Percentiles rank a stretch among this genome's conserved stretches.
phyloP scores from a whole-genome alignment of 2,113 vertebrate genomes.

The Azemiops feae region DNA sequence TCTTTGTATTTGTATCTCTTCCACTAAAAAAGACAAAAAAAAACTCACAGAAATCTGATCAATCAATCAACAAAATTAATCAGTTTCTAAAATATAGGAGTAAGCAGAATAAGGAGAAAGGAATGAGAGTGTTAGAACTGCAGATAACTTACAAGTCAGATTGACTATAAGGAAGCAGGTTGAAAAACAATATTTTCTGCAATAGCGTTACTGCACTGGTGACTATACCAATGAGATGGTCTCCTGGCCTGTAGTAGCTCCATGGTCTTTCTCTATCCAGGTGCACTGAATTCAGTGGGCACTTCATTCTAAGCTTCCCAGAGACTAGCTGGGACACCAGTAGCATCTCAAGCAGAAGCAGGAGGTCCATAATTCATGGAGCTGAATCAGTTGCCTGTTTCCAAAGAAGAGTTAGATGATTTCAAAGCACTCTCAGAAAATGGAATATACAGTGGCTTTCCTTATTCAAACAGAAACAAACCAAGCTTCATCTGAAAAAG shows the following conservation, averaged over 20 bases:
- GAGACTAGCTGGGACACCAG: neutral
- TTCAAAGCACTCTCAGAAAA: too few species aligned
- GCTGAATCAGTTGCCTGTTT: neutral
- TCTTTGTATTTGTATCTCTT: neutral
- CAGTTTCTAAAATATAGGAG: neutral
- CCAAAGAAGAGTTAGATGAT: neutral
- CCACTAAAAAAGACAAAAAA: neutral
- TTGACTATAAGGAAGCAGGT: neutral
- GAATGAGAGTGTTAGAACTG: too few species aligned
- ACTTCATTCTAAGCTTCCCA: neutral
- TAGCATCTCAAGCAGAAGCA: neutral
- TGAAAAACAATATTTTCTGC: neutral
- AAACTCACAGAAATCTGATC: neutral
- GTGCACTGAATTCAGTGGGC: neutral
- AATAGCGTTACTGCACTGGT: neutral
- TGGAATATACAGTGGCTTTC: too few species aligned
- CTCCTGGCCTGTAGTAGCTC: neutral
- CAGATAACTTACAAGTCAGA: neutral
- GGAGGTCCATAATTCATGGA: neutral
- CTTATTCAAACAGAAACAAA: too few species aligned
- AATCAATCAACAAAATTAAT: neutral
- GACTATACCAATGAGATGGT: neutral
- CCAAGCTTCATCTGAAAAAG: too few species aligned
- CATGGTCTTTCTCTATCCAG: neutral
- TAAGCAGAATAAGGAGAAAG: neutral